Evolutionary conservation across 1,140 invertebrate species (phyloP), one percentile per base, ranked within the genome.

Genomic region (Popillia japonica): DNA sequence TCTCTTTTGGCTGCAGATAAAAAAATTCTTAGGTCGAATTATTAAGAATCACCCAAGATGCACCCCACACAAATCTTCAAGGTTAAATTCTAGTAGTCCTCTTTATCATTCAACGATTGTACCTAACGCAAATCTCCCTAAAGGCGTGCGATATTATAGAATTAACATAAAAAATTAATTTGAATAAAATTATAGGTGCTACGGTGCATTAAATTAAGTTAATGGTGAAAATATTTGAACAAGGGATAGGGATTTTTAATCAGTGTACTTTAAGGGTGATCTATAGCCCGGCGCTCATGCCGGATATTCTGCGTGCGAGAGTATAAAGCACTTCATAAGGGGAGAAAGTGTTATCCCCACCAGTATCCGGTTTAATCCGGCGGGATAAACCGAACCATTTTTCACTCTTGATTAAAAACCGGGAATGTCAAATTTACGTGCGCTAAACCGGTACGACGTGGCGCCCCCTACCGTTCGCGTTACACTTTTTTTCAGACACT

Each of bases 381-480:
- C 59, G 20, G 48, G 23, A 76, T 76, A 68, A 76, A 76, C 75
- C 44, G 75, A 61, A 76, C 75, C 75, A 76, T 76, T 76, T 76
- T 76, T 76, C 75, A 76, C 75, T 17, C 75, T 76, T 76, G 75
- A 76, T 76, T 76, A 76, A 76, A 76, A 76, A 76, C 48, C 44
- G 42, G 44, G 20, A 23, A 42, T 34, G 75, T 76, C 75, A 76
- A 76, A 76, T 22, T 76, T 76, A 23, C 75, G 74, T 76, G 34
- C 75, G 48, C 44, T 48, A 14, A n/a, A n/a, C n/a, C n/a, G n/a
- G n/a, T n/a, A n/a, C n/a, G n/a, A n/a, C n/a, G n/a, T n/a, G 6
- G 59, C 64, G 64, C 14, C 22, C 64, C 11, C 64, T 34, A 68
- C n/a, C 44, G 3, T 48, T n/a, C n/a, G n/a, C n/a, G n/a, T n/a